Evolutionary conservation across 2,797 vertebrate genomes (phyloP).

Genomic region (Pelochelys cantorii): DNA sequence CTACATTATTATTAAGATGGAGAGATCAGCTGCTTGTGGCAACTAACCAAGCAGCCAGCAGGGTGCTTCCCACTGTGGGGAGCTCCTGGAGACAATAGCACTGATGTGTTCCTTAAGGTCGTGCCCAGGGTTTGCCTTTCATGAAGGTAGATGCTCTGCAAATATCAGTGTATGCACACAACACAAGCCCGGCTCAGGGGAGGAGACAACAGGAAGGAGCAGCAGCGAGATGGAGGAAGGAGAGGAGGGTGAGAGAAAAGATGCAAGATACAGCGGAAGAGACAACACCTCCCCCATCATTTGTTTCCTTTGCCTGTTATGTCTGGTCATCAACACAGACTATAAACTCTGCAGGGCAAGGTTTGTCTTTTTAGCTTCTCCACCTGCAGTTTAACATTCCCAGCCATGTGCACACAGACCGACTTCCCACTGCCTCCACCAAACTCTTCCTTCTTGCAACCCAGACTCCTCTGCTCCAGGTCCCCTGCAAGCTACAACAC

Average conservation of each 20-base stretch:
- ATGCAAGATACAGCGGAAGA: background rate
- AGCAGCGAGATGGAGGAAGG: background rate
- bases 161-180: background rate
- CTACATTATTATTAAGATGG: constrained; percentile 45
- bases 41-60: background rate
- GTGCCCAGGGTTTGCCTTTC: background rate
- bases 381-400: no score
- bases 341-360: background rate
- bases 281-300: background rate
- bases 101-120: background rate
- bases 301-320: background rate
- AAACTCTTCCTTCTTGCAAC: background rate
- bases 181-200: background rate
- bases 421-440: no score
- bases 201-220: background rate
- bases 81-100: background rate
- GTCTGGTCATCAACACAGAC: background rate
- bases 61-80: background rate
- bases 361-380: background rate
- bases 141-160: background rate
- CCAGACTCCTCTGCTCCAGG: background rate
- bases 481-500: background rate
- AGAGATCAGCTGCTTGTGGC: constrained; percentile 18
- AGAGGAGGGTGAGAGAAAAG: background rate
- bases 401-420: no score